Evolutionary conservation across 2,888 invertebrate genomes (phyloP).

Genomic region (Agonopterix arenella): DNA sequence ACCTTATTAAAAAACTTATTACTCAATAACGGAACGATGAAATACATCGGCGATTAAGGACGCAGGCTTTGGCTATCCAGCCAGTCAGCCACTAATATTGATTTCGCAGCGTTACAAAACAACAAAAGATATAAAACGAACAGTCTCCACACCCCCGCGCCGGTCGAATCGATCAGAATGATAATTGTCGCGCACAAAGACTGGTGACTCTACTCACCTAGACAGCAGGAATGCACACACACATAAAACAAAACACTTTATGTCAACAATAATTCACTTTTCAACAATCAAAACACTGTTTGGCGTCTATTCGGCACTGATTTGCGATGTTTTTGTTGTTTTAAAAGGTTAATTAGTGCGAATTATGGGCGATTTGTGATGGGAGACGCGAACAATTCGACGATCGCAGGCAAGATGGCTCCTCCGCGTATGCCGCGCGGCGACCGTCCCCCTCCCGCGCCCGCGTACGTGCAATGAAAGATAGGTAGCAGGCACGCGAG

Average conservation of each 20-base stretch:
- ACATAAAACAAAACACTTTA: constrained; percentile 52
- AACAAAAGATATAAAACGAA: constrained; percentile 74
- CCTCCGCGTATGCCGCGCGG: constrained; percentile 60
- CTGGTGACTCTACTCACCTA: constrained; percentile 66
- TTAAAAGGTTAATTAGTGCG: constrained; percentile 66
- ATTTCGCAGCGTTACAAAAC: constrained; percentile 70
- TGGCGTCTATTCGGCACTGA: constrained; percentile 23
- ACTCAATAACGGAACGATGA: neutral
- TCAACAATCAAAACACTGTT: constrained; percentile 19
- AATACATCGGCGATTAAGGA: constrained; percentile 19
- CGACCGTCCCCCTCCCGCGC: constrained; percentile 56
- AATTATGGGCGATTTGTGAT: constrained; percentile 62
- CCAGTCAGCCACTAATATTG: constrained; percentile 59
- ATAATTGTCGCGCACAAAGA: constrained; percentile 76
- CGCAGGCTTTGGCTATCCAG: constrained; percentile 17
- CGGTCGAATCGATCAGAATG: constrained; percentile 60
- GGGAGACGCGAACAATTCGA: constrained; percentile 69
- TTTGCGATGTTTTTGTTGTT: constrained; percentile 38
- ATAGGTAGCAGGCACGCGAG: constrained; percentile 65
- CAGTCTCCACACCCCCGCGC: constrained; percentile 68
- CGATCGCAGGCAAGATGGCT: constrained; percentile 74
- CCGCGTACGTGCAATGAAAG: constrained; percentile 76
- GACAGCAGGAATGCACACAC: constrained; percentile 65
- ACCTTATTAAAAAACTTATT: neutral
- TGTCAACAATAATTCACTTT: constrained; percentile 40